Evolutionary conservation across 2,797 vertebrate species (phyloP).

Genomic region (Hyperoplus immaculatus): DNA sequence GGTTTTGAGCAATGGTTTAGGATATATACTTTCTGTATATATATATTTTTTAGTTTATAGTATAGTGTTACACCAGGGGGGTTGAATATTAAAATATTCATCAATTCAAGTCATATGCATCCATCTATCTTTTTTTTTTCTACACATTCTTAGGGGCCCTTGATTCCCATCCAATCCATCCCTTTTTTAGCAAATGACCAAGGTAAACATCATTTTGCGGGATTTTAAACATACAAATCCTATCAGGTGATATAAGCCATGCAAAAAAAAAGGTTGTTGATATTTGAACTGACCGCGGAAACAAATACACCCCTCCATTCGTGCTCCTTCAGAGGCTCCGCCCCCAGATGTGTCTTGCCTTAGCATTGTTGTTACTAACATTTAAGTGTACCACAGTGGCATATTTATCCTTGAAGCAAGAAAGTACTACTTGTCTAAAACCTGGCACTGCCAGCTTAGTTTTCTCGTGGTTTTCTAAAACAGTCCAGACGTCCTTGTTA

Average conservation of each 20-base stretch:
- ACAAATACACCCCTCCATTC: too few species aligned
- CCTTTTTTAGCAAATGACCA: not conserved
- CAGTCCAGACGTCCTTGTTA: not conserved
- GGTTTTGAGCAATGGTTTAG: conserved; percentile 3
- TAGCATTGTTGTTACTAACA: too few species aligned
- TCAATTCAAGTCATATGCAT: not conserved
- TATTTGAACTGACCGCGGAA: too few species aligned
- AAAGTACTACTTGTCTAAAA: not conserved
- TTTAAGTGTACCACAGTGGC: not conserved
- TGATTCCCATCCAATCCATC: not conserved
- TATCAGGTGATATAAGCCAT: not conserved
- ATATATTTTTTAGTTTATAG: not conserved
- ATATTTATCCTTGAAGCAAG: not conserved
- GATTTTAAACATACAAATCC: not conserved
- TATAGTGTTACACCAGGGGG: not conserved
- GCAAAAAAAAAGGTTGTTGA: not conserved
- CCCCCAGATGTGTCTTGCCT: too few species aligned
- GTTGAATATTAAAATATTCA: conserved; percentile 10
- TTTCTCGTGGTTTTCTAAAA: not conserved
- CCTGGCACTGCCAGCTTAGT: not conserved
- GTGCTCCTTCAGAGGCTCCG: too few species aligned
- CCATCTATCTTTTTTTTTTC: not conserved
- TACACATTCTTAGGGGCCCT: not conserved
- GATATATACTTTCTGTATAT: not conserved
- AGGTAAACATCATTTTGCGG: not conserved